These are phyloP conservation scores for Chelonia mydas DNA, from an alignment of 2,797 vertebrate species.

Conservation along the genomic window DNA sequence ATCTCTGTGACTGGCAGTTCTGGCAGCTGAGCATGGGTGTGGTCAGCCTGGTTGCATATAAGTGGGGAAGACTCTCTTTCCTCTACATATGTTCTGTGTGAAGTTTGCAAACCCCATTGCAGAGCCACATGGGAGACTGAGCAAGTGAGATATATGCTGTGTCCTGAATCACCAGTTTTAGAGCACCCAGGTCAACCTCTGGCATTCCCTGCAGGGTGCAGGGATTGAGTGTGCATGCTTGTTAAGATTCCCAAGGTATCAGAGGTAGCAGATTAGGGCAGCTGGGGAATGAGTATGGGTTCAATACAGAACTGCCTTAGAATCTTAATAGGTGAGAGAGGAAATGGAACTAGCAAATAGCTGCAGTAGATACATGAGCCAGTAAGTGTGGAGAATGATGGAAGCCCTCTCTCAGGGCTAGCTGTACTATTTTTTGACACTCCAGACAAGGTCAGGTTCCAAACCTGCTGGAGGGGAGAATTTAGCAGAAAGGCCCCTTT, in stretches of 20 bases:
- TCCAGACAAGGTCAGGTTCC: not conserved
- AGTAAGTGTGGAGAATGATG: not conserved
- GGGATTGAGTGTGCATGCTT: not conserved
- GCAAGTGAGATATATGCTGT: slow-evolving; percentile 4
- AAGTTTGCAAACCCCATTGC: not conserved
- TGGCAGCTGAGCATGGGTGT: not conserved
- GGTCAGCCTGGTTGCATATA: not conserved
- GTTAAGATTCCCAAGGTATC: not conserved
- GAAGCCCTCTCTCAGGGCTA: not conserved
- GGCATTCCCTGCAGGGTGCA: not conserved
- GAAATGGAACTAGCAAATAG: not conserved
- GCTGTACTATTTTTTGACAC: not conserved
- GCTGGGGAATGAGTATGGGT: not conserved
- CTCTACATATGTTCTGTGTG: not conserved
- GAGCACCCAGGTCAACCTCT: not conserved
- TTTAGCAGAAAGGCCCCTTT: not conserved
- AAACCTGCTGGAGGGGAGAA: not conserved
- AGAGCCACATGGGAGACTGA: not conserved
- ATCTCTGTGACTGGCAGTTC: not conserved
- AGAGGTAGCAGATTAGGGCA: not conserved
- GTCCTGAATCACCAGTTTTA: not conserved
- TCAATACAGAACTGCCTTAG: rapidly evolving
- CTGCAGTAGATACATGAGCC: not conserved
- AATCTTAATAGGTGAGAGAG: not conserved
- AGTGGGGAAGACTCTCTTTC: not conserved